Evolutionary conservation across 2,888 invertebrate genomes (phyloP).

Genomic region (Calephelis perditalis): DNA sequence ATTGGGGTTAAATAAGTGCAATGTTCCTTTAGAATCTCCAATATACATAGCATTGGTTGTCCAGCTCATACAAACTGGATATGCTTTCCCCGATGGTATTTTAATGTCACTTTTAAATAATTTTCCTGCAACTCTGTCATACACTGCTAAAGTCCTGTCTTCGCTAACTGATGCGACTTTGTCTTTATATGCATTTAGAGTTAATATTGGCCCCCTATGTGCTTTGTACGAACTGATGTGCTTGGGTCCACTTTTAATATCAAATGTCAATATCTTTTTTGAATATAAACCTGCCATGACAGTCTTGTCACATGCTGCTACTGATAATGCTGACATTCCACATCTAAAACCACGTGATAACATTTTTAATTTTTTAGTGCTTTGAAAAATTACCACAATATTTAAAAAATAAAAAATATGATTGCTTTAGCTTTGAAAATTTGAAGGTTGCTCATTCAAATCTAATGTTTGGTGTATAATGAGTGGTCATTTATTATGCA

Average conservation of each 20-base stretch:
- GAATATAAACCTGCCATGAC: conserved; percentile 76
- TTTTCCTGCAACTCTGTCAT: conserved; percentile 74
- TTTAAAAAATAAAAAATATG: too few species aligned
- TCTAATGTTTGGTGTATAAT: too few species aligned
- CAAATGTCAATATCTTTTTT: conserved; percentile 74
- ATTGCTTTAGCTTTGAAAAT: too few species aligned
- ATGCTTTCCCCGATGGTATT: conserved; percentile 56
- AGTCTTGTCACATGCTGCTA: conserved; percentile 61
- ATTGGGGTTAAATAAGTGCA: conserved; percentile 63
- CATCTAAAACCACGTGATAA: conserved; percentile 47
- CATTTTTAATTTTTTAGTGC: not conserved
- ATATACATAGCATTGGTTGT: conserved; percentile 57
- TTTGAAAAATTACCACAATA: too few species aligned
- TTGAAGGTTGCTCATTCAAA: too few species aligned
- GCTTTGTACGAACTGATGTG: conserved; percentile 63
- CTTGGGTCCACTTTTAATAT: conserved; percentile 59
- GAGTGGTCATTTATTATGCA: too few species aligned
- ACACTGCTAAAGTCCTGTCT: conserved; percentile 76
- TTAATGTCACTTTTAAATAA: conserved; percentile 53
- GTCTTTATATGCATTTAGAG: conserved; percentile 51
- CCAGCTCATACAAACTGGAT: conserved; percentile 65
- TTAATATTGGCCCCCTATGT: conserved; percentile 74
- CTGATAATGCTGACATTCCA: conserved; percentile 74
- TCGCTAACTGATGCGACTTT: conserved; percentile 78
- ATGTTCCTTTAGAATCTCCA: conserved; percentile 63